Base-by-base conservation (phyloP, 2,888 invertebrate species). In the Leucophora obtusa region DNA sequence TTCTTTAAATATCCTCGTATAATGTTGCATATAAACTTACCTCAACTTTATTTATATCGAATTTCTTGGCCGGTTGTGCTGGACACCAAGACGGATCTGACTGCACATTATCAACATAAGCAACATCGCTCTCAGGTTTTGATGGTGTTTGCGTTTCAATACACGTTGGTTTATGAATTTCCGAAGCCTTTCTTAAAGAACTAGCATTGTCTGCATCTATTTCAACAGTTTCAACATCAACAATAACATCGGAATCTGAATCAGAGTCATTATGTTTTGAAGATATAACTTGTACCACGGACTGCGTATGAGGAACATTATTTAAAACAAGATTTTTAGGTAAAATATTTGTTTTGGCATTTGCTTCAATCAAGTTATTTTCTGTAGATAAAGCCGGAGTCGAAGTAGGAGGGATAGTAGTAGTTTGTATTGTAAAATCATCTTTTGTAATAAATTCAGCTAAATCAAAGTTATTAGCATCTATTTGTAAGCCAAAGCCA, bases 361-460 rank as follows among this genome's bases (percentile, higher is more conserved):
- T 38, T 54, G 24, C 33, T 59, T 10, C 21, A 14, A 33, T 35
- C 28, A 51, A 15, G 59, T 43, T 24, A 58, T 17, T 69, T 79
- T 56, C 14, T 21, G 2, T 21, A 21, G 28, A 6, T 7, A 7
- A 1, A 3, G 28, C 6, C 1, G 28, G 28, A 28, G 28, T 28
- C 7, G 28, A 1, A 3, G 28, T 28, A 6, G 28, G 28, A 28
- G 28, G 3, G 35, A 0, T n/a, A n/a, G 1, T n/a, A n/a, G 14
- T 38, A 10, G 83, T 38, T n/a, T 82, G 84, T 28, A 85, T 82
- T 7, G 85, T 78, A 79, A 89, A 88, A 84, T 90, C 89, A 83
- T 90, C 90, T 85, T 89, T 86, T 14, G 89, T 90, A 70, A 90
- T 90, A 68, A 89, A 90, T 18, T 89, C 87, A 1, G 90, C 89